Conservation (phyloP, 1,140 invertebrate species). For the Holcopasites calliopsidis region DNA sequence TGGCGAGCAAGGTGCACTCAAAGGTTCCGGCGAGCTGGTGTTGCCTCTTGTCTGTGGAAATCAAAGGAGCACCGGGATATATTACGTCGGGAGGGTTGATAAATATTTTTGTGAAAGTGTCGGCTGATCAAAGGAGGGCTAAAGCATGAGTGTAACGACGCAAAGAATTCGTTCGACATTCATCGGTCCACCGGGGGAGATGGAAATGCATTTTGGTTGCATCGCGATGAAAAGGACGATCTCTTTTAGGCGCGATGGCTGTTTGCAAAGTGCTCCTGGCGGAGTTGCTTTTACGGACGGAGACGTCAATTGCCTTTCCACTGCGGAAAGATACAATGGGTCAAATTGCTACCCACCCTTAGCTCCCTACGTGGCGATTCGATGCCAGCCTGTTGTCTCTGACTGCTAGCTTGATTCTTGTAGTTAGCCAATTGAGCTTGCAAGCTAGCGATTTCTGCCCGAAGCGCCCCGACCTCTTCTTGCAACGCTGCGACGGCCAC, state of each 20-base stretch:
- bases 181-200: neutral
- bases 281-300: neutral
- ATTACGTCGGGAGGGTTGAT: conserved; percentile 36
- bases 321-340: neutral
- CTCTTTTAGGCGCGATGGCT: conserved; percentile 1
- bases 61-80: conserved; percentile 38
- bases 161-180: conserved; percentile 30
- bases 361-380: conserved; percentile 68
- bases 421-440: conserved; percentile 79
- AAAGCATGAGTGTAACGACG: neutral
- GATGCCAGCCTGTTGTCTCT: conserved; percentile 56
- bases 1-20: conserved; percentile 70
- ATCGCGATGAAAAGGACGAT: conserved; percentile 8
- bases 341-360: conserved; percentile 45
- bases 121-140: conserved; percentile 25
- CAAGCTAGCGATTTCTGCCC: conserved; percentile 79
- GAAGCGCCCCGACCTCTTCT: conserved; percentile 80
- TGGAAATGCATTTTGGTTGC: conserved; percentile 6
- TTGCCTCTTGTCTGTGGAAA: conserved; percentile 63
- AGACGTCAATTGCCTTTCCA: neutral
- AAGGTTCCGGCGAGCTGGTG: conserved; percentile 69
- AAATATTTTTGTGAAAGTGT: conserved; percentile 46
- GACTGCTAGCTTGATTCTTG: conserved; percentile 58
- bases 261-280: neutral
- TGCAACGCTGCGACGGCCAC: conserved; percentile 75